Percentiles rank a stretch among this genome's conserved stretches.
These are phyloP conservation scores for Theretra japonica DNA, from an alignment of 2,888 invertebrate species.

Conservation along the genomic window DNA sequence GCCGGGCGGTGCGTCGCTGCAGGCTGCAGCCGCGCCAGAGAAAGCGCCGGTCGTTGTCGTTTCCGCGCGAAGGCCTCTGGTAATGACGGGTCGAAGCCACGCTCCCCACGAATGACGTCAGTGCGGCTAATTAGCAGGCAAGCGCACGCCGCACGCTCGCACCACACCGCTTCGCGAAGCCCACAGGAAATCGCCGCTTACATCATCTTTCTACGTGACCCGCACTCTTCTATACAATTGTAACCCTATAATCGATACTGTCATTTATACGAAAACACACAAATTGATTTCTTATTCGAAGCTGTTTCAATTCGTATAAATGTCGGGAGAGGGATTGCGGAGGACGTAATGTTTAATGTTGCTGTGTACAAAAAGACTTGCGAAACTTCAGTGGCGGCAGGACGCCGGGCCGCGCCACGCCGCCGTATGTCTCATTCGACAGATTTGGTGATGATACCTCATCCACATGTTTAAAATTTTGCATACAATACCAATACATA, in stretches of 20 bases:
- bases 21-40: conserved; percentile 64
- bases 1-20: conserved; percentile 52
- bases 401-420: neutral
- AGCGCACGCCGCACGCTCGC: conserved; percentile 65
- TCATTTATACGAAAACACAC: neutral
- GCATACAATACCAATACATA: conserved; percentile 21
- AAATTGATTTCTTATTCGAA: neutral
- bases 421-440: conserved; percentile 10
- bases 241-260: neutral
- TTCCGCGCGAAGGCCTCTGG: conserved; percentile 79
- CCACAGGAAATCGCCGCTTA: conserved; percentile 79
- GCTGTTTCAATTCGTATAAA: neutral
- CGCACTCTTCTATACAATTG: conserved; percentile 50
- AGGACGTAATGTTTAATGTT: neutral
- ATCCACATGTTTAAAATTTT: conserved; percentile 10
- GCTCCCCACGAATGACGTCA: conserved; percentile 77
- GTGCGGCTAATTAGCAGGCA: conserved; percentile 75
- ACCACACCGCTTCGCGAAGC: conserved; percentile 57
- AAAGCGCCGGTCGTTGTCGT: conserved; percentile 83
- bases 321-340: neutral
- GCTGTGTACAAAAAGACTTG: neutral
- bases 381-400: neutral
- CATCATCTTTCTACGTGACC: conserved; percentile 73
- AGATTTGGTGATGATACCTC: conserved; percentile 10
- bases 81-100: conserved; percentile 70